Base-by-base conservation (phyloP, 2,888 invertebrate genomes). In the Xestia rhomboidea region DNA sequence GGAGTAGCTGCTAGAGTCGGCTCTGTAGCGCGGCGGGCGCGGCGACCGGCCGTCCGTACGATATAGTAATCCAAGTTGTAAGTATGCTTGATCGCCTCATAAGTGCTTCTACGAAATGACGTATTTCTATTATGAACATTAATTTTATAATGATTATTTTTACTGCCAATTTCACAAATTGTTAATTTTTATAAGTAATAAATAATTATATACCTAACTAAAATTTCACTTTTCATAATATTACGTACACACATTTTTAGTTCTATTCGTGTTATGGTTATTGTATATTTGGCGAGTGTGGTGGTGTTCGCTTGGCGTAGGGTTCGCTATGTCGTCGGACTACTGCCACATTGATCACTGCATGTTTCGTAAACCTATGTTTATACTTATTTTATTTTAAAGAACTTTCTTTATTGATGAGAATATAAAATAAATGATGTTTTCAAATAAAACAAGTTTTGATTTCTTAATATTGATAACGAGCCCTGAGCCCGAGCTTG, bases 331-430 rank as follows among this genome's bases (percentile, higher is more conserved):
- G 86, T 79, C 68, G 80, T 34, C 60, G 68, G 13, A 60, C 11
- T 85, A 88, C 91, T 91, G 92, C 93, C 91, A 90, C 92, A 89
- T 87, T 88, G 89, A 89, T 92, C 94, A 93, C 95, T 94, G 95
- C 95, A 95, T 95, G 94, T 88, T 88, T 87, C 84, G 85, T 94
- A 94, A 94, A 94, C 93, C 93, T 96, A 94, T 93, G 95, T 95
- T 96, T 95, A 95, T 96, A 88, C 81, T 83, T 88, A 96, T 96
- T 95, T 96, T 96, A 95, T 96, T 96, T 96, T 94, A 92, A 95
- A 96, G 76, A 96, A 95, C 96, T 96, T 96, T 95, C 95, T 95
- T 96, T 96, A 96, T 96, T 95, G 96, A 96, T 92, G 96, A 95
- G 88, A 88, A 88, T 88, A 96, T 96, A 96, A 96, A 96, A 96